These are phyloP conservation scores for Netelia inedita DNA, from an alignment of 2,888 invertebrate genomes.

Conservation along the genomic window DNA sequence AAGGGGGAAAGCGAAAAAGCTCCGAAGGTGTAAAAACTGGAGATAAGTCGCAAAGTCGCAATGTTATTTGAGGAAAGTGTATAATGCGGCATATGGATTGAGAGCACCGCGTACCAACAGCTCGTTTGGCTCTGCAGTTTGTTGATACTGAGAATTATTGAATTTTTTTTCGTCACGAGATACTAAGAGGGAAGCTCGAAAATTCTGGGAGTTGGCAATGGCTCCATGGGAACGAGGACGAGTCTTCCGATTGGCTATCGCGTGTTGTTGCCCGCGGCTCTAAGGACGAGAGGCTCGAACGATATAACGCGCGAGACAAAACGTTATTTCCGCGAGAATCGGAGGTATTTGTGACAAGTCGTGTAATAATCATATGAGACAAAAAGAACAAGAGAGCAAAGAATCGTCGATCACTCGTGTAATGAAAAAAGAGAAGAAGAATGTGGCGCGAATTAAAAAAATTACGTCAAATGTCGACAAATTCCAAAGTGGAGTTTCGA, in stretches of 20 bases:
- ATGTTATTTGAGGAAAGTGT: constrained; percentile 46
- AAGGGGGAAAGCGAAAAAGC: constrained; percentile 9
- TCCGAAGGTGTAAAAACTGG: constrained; percentile 32
- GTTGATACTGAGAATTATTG: constrained; percentile 76
- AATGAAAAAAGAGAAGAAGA: not conserved
- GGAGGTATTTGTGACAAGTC: constrained; percentile 19
- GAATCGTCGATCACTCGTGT: not conserved
- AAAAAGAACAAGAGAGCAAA: not conserved
- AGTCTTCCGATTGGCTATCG: not conserved
- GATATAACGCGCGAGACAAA: constrained; percentile 44
- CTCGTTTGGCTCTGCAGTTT: constrained; percentile 72
- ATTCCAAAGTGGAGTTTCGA: constrained; percentile 40
- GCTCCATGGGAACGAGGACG: not conserved
- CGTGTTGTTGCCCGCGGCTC: constrained; percentile 9
- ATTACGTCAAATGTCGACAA: constrained; percentile 9
- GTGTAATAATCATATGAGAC: not conserved
- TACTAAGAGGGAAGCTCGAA: constrained; percentile 69
- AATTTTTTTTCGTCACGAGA: constrained; percentile 80
- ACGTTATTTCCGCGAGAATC: constrained; percentile 39
- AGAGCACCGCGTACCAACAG: constrained; percentile 62
- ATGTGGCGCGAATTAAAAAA: not conserved
- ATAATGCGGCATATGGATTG: constrained; percentile 58
- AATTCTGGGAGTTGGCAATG: constrained; percentile 3
- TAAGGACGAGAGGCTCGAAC: constrained; percentile 38
- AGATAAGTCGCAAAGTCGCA: constrained; percentile 39